Base-by-base conservation (phyloP, 2,888 invertebrate species). In the Xanthia icteritia region DNA sequence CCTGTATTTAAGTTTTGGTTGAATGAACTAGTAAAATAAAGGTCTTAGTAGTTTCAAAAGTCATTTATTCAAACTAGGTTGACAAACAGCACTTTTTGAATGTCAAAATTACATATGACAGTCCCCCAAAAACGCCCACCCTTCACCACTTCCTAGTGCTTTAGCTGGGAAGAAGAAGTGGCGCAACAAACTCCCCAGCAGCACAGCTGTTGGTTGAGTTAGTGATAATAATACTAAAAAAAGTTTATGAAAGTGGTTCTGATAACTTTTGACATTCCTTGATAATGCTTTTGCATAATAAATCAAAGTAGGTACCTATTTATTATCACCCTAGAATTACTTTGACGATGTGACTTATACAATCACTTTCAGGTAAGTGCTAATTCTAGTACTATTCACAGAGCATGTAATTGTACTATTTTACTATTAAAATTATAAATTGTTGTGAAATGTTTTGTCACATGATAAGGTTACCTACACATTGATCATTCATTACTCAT, bases 261-360 rank as follows among this genome's bases (percentile, higher is more conserved):
- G 70, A 77, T 77, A 81, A 67, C 58, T 54, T 83, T 65, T 78
- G 73, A 78, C 84, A 78, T 79, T 51, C n/a, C 9, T 39, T 36
- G 45, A 69, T 83, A 71, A 63, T 20, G 45, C 20, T 39, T 67
- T 8, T 42, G 31, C 0, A 0, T 51, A 31, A n/a, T 5, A 65
- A n/a, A 48, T 45, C 1, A 56, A 42, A 64, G 15, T 73, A n/a
- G 31, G 13, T 63, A 51, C 13, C 13, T 45, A 15, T 45, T 45
- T 45, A 45, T 13, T 45, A 45, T 4, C 15, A 42, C 6, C 0
- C 17, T 61, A 31, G 6, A 0, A 31, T 39, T 73, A 36, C 9
- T 60, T 60, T 48, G 39, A 31, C 51, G 13, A 39, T 20, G 17
- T 39, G n/a, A 42, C 36, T 23, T 58, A 5, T 31, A 48, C 17